Evolutionary conservation across 2,797 vertebrate species (phyloP).

Genomic region (Urocyon cinereoargenteus): DNA sequence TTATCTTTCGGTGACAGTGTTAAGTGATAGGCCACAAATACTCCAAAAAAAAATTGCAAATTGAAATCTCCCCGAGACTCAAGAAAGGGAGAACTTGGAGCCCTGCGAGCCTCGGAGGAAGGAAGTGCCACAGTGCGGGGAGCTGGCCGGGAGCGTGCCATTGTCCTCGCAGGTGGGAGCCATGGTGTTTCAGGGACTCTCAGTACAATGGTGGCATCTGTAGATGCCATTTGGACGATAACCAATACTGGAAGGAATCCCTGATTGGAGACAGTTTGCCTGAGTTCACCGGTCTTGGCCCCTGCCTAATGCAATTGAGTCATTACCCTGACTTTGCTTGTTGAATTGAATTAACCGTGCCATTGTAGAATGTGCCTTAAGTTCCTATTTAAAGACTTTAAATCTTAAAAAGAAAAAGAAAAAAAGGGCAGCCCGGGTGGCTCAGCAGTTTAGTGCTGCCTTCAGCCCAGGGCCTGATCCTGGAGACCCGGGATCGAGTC

Average conservation of each 20-base stretch:
- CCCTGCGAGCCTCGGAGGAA: too few species aligned
- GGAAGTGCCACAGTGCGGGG: background rate
- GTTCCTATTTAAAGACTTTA: background rate
- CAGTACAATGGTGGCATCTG: background rate
- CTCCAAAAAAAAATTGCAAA: background rate
- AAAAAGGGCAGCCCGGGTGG: too few species aligned
- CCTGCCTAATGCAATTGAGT: background rate
- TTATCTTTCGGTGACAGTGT: slow-evolving; percentile 47
- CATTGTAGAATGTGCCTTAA: background rate
- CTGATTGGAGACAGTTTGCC: background rate
- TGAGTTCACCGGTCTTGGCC: background rate
- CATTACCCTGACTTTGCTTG: background rate
- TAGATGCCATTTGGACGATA: background rate
- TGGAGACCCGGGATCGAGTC: too few species aligned
- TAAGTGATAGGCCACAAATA: slow-evolving; percentile 17
- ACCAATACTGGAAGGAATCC: background rate
- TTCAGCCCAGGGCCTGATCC: too few species aligned
- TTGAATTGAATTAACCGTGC: background rate
- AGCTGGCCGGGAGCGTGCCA: fast-evolving
- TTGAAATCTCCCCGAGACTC: background rate
- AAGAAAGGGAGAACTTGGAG: background rate
- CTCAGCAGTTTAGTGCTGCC: too few species aligned
- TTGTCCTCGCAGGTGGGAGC: too few species aligned
- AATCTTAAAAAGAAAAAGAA: background rate
- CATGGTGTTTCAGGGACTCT: background rate